These are phyloP conservation scores for Portunus trituberculatus DNA, from an alignment of 1,140 invertebrate genomes.

Conservation along the genomic window DNA sequence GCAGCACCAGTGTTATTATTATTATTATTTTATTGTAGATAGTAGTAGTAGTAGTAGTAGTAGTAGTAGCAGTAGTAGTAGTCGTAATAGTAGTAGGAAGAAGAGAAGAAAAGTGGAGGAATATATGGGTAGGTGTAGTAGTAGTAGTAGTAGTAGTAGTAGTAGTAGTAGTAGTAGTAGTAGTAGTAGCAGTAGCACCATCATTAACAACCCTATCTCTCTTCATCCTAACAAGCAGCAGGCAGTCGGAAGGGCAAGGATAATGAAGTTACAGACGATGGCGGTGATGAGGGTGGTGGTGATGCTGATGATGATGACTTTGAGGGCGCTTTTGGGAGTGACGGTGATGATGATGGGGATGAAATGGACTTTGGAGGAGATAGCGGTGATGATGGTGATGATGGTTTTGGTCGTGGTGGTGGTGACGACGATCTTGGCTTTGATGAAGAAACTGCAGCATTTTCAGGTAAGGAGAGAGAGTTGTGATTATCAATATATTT, in stretches of 20 bases:
- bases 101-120: too few relatives aligned
- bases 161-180: too few relatives aligned
- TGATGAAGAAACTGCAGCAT: constrained; percentile 73
- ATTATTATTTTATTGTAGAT: neutral
- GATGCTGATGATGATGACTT: neutral
- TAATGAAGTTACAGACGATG: neutral
- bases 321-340: neutral
- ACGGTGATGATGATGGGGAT: constrained; percentile 5
- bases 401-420: neutral
- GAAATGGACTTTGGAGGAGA: neutral
- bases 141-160: too few relatives aligned
- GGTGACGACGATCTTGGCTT: constrained; percentile 81
- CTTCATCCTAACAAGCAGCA: neutral
- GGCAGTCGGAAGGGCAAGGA: neutral
- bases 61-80: too few relatives aligned
- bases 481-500: neutral
- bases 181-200: too few relatives aligned
- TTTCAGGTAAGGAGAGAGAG: constrained; percentile 73
- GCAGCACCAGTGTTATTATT: neutral
- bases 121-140: too few relatives aligned
- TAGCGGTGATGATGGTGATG: neutral
- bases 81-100: too few relatives aligned
- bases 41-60: too few relatives aligned
- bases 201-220: neutral
- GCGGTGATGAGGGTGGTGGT: neutral